These are phyloP conservation scores for Diorhabda sublineata DNA, from an alignment of 1,140 invertebrate species.

Conservation along the genomic window DNA sequence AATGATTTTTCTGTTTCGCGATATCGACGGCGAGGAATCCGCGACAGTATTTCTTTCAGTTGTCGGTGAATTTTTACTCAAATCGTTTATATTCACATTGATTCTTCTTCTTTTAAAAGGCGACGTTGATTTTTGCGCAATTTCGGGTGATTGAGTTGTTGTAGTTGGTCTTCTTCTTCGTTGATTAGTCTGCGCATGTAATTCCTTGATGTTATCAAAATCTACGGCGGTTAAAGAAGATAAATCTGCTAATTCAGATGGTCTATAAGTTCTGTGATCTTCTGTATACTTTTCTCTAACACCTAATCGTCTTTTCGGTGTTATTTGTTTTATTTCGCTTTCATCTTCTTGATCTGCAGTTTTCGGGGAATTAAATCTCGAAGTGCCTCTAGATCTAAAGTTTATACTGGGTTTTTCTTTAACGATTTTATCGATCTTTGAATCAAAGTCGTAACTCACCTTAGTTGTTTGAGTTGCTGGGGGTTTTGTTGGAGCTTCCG, in stretches of 20 bases:
- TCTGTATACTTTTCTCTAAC: slow-evolving; percentile 27
- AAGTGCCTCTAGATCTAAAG: slow-evolving; percentile 43
- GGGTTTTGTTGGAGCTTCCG: slow-evolving; percentile 46
- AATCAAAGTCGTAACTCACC: slow-evolving; percentile 39
- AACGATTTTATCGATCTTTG: slow-evolving; percentile 40
- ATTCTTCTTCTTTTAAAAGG: slow-evolving; percentile 6
- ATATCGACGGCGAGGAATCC: not conserved
- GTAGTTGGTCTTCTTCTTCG: slow-evolving; percentile 35
- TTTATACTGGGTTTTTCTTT: slow-evolving; percentile 3
- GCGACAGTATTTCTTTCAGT: slow-evolving; percentile 5
- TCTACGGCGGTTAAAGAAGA: slow-evolving; percentile 47
- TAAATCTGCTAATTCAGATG: slow-evolving; percentile 42
- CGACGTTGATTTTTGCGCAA: slow-evolving; percentile 23
- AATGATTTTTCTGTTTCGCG: slow-evolving; percentile 32
- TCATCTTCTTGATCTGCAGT: slow-evolving; percentile 17
- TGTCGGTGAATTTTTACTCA: slow-evolving; percentile 10
- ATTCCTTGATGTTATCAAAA: slow-evolving; percentile 27
- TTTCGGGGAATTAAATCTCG: slow-evolving; percentile 39
- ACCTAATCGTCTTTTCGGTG: slow-evolving; percentile 15
- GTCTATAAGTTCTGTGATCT: slow-evolving; percentile 31
- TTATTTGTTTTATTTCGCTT: slow-evolving; percentile 5
- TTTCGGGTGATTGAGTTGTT: slow-evolving; percentile 10
- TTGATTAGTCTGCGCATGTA: slow-evolving; percentile 19
- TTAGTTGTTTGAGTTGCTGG: slow-evolving; percentile 41
- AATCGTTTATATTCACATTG: not conserved